Evolutionary conservation across 37 sponge, comb jelly and placozoan species (phyloP).

Genomic region (Beroe forskalii): DNA sequence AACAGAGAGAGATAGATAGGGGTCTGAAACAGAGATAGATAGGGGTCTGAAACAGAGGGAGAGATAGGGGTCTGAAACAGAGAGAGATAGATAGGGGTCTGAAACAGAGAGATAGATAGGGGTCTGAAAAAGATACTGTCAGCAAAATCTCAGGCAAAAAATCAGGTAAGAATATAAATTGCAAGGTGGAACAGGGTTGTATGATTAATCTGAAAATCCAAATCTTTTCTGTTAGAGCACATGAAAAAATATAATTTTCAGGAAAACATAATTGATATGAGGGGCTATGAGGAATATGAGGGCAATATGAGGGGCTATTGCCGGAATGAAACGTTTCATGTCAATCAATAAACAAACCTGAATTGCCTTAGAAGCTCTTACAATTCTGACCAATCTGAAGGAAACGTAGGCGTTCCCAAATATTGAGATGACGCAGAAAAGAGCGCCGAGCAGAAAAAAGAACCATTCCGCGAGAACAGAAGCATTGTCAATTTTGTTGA

Average conservation of each 20-base stretch:
- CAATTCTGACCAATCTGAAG: slow-evolving; percentile 31
- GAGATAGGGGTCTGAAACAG: background rate
- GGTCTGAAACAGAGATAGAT: background rate
- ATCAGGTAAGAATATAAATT: too few species aligned
- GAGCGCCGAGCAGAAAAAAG: slow-evolving; percentile 3
- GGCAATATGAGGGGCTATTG: too few species aligned
- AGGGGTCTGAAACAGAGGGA: background rate
- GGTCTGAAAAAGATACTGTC: background rate
- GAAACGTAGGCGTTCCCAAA: slow-evolving; percentile 54
- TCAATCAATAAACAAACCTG: slow-evolving; percentile 20
- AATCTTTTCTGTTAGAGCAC: too few species aligned
- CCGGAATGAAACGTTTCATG: too few species aligned
- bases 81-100: background rate
- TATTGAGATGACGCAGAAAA: background rate
- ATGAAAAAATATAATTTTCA: too few species aligned
- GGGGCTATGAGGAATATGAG: too few species aligned
- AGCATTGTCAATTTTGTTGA: background rate
- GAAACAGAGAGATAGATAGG: background rate
- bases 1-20: background rate
- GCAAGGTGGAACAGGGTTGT: too few species aligned
- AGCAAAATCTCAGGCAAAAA: background rate
- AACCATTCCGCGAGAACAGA: slow-evolving; percentile 28
- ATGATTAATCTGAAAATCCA: too few species aligned
- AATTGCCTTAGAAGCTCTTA: slow-evolving; percentile 36
- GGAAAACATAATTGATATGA: too few species aligned